Evolutionary conservation across 2,888 invertebrate species (phyloP).

Genomic region (Piscicola geometra): DNA sequence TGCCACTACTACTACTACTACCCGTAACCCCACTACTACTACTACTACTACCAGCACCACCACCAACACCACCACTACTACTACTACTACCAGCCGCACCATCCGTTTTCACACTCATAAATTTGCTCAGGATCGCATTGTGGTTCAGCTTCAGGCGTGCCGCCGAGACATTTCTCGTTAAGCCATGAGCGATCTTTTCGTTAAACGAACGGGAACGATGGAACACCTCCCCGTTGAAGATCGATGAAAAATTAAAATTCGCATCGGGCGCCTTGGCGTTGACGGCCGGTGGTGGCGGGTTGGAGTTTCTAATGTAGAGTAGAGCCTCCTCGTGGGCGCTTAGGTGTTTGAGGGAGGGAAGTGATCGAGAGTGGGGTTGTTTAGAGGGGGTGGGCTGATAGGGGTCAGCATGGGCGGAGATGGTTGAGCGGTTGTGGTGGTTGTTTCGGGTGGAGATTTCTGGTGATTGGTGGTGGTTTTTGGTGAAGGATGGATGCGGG

Average conservation of each 20-base stretch:
- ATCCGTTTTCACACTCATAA: background rate
- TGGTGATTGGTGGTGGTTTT: background rate
- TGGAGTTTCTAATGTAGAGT: background rate
- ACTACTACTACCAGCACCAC: background rate
- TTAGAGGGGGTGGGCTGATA: background rate
- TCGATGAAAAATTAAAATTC: background rate
- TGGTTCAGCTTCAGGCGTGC: background rate
- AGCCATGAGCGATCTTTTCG: conserved; percentile 13
- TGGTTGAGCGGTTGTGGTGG: background rate
- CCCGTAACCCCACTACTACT: background rate
- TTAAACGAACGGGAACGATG: conserved; percentile 30
- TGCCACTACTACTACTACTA: background rate
- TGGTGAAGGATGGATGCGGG: background rate
- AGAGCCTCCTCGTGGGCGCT: conserved; percentile 34
- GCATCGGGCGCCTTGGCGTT: background rate
- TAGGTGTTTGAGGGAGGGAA: conserved; percentile 30
- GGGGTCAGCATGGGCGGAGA: background rate
- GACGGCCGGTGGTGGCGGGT: background rate
- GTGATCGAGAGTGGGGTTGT: conserved; percentile 13
- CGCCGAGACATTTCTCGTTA: background rate
- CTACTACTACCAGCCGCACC: background rate
- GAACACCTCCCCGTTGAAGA: background rate
- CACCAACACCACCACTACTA: too few species aligned
- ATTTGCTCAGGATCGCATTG: background rate
- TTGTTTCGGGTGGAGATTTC: background rate